Evolutionary conservation across 2,888 invertebrate genomes (phyloP).

Genomic region (Palloptera scutellata): DNA sequence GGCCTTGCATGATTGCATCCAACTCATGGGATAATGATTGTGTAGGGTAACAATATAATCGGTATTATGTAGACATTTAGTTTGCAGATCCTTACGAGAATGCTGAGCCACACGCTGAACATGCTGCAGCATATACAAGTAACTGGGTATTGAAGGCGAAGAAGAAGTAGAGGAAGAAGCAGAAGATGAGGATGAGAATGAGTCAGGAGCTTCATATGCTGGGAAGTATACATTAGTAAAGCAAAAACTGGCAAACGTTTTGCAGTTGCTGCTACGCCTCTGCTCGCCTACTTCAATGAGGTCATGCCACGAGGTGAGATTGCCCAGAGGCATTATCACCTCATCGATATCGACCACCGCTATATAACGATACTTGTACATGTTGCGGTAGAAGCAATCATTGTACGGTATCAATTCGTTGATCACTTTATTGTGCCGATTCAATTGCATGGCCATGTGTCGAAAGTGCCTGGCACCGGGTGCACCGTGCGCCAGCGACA

Average conservation of each 20-base stretch:
- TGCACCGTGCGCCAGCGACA: conserved; percentile 85
- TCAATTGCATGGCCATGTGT: conserved; percentile 84
- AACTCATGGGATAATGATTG: conserved; percentile 86
- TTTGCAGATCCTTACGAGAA: conserved; percentile 87
- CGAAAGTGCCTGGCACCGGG: conserved; percentile 88
- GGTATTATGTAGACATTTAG: conserved; percentile 92
- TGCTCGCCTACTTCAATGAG: conserved; percentile 75
- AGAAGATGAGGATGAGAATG: too few species aligned
- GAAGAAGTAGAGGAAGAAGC: too few species aligned
- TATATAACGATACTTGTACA: conserved; percentile 87
- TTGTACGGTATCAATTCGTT: conserved; percentile 96
- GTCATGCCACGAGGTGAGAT: conserved; percentile 73
- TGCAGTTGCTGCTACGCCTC: conserved; percentile 69
- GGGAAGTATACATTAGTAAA: conserved; percentile 91
- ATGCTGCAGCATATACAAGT: conserved; percentile 93
- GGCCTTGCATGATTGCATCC: conserved; percentile 71
- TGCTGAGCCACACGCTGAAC: conserved; percentile 85
- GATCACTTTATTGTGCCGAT: conserved; percentile 87
- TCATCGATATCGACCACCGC: conserved; percentile 91
- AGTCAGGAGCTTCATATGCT: conserved; percentile 67
- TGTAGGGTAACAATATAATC: conserved; percentile 85
- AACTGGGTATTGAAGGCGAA: conserved; percentile 68
- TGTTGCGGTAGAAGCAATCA: conserved; percentile 91
- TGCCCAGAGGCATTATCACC: conserved; percentile 85
- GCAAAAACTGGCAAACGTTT: conserved; percentile 74